Evolutionary conservation across 1,140 invertebrate genomes (phyloP).

Genomic region (Drosophila pseudoananassae): DNA sequence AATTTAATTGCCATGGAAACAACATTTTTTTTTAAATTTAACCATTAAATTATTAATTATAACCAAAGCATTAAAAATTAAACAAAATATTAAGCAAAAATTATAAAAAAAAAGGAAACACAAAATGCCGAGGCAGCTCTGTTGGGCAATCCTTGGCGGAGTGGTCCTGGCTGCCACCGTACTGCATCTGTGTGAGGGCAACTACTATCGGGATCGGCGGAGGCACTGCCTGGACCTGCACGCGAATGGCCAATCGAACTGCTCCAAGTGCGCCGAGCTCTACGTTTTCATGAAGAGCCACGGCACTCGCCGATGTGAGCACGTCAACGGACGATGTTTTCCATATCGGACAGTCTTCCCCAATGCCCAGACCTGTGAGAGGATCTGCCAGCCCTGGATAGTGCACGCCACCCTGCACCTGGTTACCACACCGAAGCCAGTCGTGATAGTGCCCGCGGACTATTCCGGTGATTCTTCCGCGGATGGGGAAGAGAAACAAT

Average conservation of each 20-base stretch:
- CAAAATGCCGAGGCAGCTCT: not conserved
- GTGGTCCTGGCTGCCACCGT: not conserved
- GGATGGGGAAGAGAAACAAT: not conserved
- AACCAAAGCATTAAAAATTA: too few species aligned
- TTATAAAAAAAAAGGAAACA: too few species aligned
- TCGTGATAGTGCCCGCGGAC: not conserved
- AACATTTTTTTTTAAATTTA: not conserved
- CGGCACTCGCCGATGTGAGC: slow-evolving; percentile 17
- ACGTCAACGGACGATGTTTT: slow-evolving; percentile 20
- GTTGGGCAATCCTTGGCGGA: not conserved
- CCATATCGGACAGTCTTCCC: slow-evolving; percentile 15
- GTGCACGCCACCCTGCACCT: not conserved
- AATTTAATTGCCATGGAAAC: not conserved
- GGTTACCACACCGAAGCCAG: not conserved
- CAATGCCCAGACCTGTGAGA: slow-evolving; percentile 15
- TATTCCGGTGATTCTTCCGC: not conserved
- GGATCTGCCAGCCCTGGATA: slow-evolving; percentile 18
- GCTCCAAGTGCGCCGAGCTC: slow-evolving; percentile 21
- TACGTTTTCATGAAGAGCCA: slow-evolving; percentile 10
- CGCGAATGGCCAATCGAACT: slow-evolving; percentile 15
- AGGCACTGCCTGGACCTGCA: slow-evolving; percentile 1
- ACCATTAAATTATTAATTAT: not conserved
- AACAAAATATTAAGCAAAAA: too few species aligned
- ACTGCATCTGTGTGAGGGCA: slow-evolving; percentile 2
- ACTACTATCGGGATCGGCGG: not conserved